Conservation (phyloP, 2,888 invertebrate species). For the Synergus itoensis region DNA sequence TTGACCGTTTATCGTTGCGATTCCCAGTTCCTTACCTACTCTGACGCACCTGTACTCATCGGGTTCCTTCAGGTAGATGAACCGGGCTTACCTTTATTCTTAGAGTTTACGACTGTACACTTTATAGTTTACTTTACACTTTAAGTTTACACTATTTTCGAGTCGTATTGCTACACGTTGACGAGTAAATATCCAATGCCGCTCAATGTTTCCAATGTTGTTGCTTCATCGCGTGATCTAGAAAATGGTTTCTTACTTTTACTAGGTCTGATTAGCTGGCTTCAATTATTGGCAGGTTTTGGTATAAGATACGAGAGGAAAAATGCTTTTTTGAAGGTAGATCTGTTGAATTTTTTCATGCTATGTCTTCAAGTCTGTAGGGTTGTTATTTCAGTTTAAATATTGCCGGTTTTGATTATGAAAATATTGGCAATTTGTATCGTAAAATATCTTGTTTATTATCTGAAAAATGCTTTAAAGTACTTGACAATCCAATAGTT, state of each 20-base stretch:
- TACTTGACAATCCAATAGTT: no score
- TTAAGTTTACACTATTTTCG: neutral
- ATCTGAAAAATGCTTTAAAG: no score
- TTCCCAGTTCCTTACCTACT: neutral
- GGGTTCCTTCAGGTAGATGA: neutral
- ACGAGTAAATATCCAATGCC: conserved; percentile 1
- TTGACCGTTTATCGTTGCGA: neutral
- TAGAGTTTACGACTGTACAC: neutral
- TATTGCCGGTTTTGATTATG: no score
- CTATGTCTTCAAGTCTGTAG: no score
- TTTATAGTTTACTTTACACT: neutral
- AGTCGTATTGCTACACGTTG: conserved; percentile 1
- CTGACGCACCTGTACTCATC: conserved; percentile 5
- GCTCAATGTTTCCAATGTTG: neutral
- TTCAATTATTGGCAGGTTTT: conserved; percentile 13
- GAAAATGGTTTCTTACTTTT: conserved; percentile 34
- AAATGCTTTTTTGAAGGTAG: neutral
- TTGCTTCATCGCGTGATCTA: conserved; percentile 21
- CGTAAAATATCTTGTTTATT: no score
- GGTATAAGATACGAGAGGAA: neutral
- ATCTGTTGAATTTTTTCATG: neutral
- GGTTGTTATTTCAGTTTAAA: no score
- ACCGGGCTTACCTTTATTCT: neutral
- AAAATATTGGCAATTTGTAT: no score
- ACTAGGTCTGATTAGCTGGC: neutral